These are phyloP conservation scores for Puma concolor DNA, from an alignment of 2,113 vertebrate species.

Conservation along the genomic window DNA sequence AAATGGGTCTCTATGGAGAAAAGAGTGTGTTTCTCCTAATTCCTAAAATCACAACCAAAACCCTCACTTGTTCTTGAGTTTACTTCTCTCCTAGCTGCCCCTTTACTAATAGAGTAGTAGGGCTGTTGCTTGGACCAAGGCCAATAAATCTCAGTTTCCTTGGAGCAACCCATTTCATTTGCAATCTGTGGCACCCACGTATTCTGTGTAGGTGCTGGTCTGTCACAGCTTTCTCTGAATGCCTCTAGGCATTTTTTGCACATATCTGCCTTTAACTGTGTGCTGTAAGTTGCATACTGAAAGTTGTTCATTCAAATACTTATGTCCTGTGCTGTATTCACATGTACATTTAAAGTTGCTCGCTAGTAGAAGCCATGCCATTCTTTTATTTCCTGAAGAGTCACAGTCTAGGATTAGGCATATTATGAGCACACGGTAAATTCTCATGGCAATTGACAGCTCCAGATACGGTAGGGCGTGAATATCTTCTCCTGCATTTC, in stretches of 20 bases:
- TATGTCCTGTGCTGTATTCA: neutral
- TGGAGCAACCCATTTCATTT: neutral
- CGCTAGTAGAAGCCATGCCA: neutral
- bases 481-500: neutral
- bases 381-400: neutral
- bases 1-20: neutral
- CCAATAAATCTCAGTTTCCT: neutral
- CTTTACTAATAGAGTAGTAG: neutral
- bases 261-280: neutral
- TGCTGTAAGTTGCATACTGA: neutral
- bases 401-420: neutral
- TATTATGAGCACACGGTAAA: neutral
- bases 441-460: neutral
- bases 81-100: neutral
- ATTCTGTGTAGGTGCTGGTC: rapidly evolving
- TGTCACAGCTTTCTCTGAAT: neutral
- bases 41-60: neutral
- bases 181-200: too few relatives aligned
- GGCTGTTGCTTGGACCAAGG: neutral
- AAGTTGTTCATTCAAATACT: neutral
- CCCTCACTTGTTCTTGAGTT: neutral
- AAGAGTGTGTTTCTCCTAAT: neutral
- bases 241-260: neutral
- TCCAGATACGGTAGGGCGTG: rapidly evolving
- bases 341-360: neutral